These are phyloP conservation scores for Sylvietta virens DNA, from an alignment of 2,113 vertebrate species.

Conservation along the genomic window DNA sequence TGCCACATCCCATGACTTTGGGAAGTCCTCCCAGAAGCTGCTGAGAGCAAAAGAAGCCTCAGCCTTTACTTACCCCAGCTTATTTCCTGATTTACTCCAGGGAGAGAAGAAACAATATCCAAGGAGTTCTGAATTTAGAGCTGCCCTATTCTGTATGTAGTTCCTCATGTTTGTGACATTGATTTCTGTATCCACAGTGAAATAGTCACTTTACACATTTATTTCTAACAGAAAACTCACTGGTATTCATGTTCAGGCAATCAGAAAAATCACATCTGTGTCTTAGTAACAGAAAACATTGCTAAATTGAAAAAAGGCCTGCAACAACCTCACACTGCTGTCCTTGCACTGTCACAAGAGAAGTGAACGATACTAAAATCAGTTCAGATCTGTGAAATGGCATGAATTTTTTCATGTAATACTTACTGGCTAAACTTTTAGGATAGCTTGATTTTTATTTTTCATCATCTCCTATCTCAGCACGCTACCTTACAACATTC, in stretches of 20 bases:
- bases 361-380: not conserved
- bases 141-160: not conserved
- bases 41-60: not conserved
- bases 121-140: not conserved
- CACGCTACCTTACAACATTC: not conserved
- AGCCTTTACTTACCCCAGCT: not conserved
- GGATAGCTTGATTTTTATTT: not conserved
- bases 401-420: not conserved
- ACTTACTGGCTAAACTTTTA: not conserved
- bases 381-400: not conserved
- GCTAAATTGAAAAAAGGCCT: conserved; percentile 11
- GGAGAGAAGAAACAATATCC: not conserved
- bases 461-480: not conserved
- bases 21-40: not conserved
- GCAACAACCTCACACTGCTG: not conserved
- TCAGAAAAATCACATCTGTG: conserved; percentile 1
- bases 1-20: not conserved
- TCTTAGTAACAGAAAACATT: conserved; percentile 59
- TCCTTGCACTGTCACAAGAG: not conserved
- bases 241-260: conserved; percentile 1
- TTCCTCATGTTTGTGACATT: not conserved
- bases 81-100: not conserved
- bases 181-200: not conserved
- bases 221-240: conserved; percentile 29
- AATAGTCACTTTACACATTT: not conserved